Evolutionary conservation across 92 coral and sea anemone species (phyloP).

Genomic region (Phenganax marumi): DNA sequence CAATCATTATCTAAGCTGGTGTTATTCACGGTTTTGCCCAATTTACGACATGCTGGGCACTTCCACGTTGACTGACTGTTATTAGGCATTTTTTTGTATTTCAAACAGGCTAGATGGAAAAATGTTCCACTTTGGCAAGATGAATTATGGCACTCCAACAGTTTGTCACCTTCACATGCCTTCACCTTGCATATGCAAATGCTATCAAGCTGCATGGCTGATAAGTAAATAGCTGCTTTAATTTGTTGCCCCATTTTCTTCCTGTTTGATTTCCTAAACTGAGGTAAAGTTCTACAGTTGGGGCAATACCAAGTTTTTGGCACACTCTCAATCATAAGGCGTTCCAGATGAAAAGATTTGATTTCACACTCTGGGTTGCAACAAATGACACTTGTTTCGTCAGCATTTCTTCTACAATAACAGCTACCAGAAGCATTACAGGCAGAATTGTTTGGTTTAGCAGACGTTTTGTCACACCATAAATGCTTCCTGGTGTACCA

Average conservation of each 20-base stretch:
- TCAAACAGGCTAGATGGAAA: constrained; percentile 56
- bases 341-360: no score
- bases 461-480: no score
- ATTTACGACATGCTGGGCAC: constrained; percentile 38
- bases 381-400: no score
- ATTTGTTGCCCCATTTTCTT: neutral
- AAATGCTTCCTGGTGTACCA: no score
- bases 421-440: no score
- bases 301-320: no score
- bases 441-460: no score
- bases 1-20: neutral
- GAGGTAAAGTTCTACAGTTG: no score
- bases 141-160: constrained; percentile 46
- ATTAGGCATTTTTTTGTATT: constrained; percentile 51
- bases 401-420: no score
- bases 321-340: no score
- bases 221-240: no score
- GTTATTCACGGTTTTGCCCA: neutral
- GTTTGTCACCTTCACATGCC: constrained; percentile 55
- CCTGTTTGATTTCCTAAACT: constrained; percentile 38
- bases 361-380: no score
- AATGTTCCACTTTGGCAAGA: constrained; percentile 43
- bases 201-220: constrained; percentile 41
- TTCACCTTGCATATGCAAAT: constrained; percentile 60
- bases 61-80: constrained; percentile 50